These are phyloP conservation scores for Hippolais icterina DNA, from an alignment of 2,113 vertebrate genomes.

Conservation along the genomic window DNA sequence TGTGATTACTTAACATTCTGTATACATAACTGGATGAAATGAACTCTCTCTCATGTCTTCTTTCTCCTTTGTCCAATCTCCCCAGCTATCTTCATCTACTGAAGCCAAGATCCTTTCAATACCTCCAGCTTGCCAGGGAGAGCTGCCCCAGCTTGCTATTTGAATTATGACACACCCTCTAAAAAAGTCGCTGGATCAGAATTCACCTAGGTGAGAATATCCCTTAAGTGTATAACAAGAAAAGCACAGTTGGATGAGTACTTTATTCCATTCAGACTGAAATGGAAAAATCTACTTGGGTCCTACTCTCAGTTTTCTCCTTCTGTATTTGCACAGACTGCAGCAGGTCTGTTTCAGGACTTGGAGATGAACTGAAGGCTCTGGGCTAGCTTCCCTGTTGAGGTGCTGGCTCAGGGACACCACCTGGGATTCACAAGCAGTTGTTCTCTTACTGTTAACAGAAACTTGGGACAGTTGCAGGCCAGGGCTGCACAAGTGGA, in stretches of 20 bases:
- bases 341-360: background rate
- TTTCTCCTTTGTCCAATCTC: background rate
- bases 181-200: slow-evolving; percentile 12
- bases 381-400: background rate
- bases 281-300: background rate
- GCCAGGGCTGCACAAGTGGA: background rate
- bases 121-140: slow-evolving; percentile 7
- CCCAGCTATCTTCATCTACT: background rate
- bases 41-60: background rate
- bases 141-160: slow-evolving; percentile 37
- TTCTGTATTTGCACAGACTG: background rate
- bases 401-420: background rate
- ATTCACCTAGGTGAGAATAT: background rate
- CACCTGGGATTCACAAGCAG: background rate
- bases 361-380: background rate
- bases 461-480: background rate
- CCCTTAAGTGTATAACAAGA: background rate
- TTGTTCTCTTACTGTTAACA: background rate
- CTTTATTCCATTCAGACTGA: background rate
- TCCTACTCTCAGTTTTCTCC: background rate
- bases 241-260: background rate
- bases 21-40: slow-evolving; percentile 25
- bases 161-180: slow-evolving; percentile 44
- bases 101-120: slow-evolving; percentile 50
- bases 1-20: slow-evolving; percentile 18